A percentile compares a stretch with the other conserved stretches of the same genome.
These are phyloP conservation scores for Gonocerus acuteangulatus DNA, from an alignment of 2,888 invertebrate species.

Conservation along the genomic window DNA sequence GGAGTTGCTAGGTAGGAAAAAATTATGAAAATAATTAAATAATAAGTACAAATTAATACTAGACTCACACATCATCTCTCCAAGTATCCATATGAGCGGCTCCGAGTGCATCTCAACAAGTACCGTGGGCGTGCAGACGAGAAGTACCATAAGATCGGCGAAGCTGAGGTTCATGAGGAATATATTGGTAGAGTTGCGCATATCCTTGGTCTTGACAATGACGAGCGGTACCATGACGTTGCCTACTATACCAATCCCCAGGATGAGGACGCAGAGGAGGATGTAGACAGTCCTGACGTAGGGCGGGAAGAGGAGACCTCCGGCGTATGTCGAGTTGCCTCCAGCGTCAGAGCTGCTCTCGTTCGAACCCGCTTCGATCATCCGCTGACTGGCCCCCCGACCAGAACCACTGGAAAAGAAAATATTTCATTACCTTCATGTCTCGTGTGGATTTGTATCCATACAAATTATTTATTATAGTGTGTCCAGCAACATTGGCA, in stretches of 20 bases:
- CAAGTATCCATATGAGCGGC: conserved; percentile 88
- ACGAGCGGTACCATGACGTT: conserved; percentile 91
- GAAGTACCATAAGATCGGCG: conserved; percentile 81
- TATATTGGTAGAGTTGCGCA: conserved; percentile 91
- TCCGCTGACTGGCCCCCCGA: conserved; percentile 1
- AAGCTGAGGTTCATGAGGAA: conserved; percentile 89
- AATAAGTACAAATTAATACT: too few species aligned
- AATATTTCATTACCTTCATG: too few species aligned
- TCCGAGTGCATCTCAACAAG: conserved; percentile 87
- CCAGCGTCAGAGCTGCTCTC: conserved; percentile 39
- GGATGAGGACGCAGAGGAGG: conserved; percentile 75
- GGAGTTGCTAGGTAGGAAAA: too few species aligned
- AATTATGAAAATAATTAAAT: too few species aligned
- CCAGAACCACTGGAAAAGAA: conserved; percentile 15
- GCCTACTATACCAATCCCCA: conserved; percentile 83
- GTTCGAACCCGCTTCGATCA: conserved; percentile 37
- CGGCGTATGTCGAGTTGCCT: conserved; percentile 46
- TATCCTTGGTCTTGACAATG: conserved; percentile 83
- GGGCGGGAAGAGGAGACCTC: conserved; percentile 58
- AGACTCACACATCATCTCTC: conserved; percentile 89
- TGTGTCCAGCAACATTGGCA: too few species aligned
- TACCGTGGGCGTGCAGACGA: conserved; percentile 88
- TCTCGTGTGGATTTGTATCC: too few species aligned
- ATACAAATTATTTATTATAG: too few species aligned
- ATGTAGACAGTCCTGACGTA: conserved; percentile 85